phyloP scores from a whole-genome alignment of 2,888 invertebrate genomes.

The Dryocosmus kuriphilus region DNA sequence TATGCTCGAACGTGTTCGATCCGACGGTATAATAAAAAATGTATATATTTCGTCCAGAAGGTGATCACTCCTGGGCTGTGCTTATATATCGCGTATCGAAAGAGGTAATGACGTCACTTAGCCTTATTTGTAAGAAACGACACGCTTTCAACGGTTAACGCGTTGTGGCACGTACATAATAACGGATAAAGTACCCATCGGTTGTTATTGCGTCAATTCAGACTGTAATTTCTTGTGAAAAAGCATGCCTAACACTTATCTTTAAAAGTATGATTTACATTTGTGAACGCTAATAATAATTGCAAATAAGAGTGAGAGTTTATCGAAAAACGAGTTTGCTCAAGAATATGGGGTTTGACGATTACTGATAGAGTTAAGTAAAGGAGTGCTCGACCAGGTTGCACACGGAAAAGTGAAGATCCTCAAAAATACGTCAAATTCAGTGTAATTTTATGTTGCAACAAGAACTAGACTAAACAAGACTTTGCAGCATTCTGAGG shows the following conservation, averaged over 20 bases:
- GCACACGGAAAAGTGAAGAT: too few species aligned
- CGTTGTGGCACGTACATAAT: constrained; percentile 7
- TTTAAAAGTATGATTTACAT: constrained; percentile 19
- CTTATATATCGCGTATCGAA: background rate
- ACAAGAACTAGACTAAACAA: too few species aligned
- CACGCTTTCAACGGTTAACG: constrained; percentile 35
- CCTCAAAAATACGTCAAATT: too few species aligned
- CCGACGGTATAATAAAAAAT: constrained; percentile 1
- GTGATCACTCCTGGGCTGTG: background rate
- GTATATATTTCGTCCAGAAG: background rate
- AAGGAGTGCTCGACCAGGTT: background rate
- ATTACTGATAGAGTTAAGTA: background rate
- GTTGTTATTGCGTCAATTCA: constrained; percentile 23
- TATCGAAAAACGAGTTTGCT: background rate
- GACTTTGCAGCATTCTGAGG: too few species aligned
- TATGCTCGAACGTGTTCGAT: background rate
- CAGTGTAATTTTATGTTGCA: too few species aligned
- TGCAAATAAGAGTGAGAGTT: background rate
- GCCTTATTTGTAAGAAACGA: constrained; percentile 24
- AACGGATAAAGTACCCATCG: background rate
- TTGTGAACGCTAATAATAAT: background rate
- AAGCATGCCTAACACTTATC: constrained; percentile 8
- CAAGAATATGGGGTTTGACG: background rate
- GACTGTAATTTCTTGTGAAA: background rate
- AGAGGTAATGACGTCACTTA: constrained; percentile 23